phyloP scores from a whole-genome alignment of 2,888 invertebrate genomes.

The Andrena bucephala region DNA sequence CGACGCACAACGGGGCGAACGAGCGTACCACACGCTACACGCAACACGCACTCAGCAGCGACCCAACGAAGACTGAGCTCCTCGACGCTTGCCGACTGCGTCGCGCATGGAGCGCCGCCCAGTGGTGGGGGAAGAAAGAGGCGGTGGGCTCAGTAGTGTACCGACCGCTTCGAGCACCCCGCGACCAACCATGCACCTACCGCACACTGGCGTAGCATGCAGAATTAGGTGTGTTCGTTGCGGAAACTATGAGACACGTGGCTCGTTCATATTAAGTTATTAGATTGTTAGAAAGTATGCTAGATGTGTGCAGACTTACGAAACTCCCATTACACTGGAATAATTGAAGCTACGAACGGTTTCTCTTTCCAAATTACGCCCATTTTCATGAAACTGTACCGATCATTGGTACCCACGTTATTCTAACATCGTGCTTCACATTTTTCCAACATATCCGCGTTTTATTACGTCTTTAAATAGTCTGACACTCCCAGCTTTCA shows the following conservation, averaged over 20 bases:
- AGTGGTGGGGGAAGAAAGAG: conserved; percentile 57
- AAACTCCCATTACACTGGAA: no score
- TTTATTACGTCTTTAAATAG: background rate
- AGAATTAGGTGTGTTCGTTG: background rate
- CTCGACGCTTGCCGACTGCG: conserved; percentile 73
- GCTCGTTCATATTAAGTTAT: no score
- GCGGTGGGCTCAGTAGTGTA: conserved; percentile 56
- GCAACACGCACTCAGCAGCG: conserved; percentile 79
- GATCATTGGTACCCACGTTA: background rate
- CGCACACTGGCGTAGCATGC: conserved; percentile 38
- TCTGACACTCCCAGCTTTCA: background rate
- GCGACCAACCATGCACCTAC: conserved; percentile 52
- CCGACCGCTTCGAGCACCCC: conserved; percentile 48
- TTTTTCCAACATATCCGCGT: no score
- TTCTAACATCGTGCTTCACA: background rate
- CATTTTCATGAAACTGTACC: no score
- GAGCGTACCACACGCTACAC: conserved; percentile 28
- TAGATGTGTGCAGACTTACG: no score
- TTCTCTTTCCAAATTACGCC: no score
- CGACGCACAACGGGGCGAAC: conserved; percentile 46
- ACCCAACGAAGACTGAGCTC: conserved; percentile 82
- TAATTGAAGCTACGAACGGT: no score
- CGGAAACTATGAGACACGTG: background rate
- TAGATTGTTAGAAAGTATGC: no score
- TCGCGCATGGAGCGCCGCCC: conserved; percentile 76